Evolutionary conservation across 2,797 vertebrate species (phyloP), one percentile per base, ranked within the genome.

Genomic region (Poliocrania exsul): DNA sequence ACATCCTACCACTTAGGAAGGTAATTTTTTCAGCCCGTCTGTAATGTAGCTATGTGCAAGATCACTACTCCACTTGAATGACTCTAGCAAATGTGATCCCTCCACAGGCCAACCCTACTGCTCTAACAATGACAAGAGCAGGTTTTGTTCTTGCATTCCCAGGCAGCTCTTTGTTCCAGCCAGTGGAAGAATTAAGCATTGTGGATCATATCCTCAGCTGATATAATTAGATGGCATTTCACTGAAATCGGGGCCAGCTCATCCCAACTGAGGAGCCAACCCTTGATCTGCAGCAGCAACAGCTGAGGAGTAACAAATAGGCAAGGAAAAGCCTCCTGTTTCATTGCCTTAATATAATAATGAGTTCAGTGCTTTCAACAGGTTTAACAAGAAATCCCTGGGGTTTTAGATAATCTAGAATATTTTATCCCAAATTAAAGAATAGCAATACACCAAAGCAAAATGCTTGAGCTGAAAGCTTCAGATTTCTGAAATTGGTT

Each of bases 111-210:
- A 89, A 40, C 53, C 65, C 6, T 79, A 50, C 4, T 9, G 29
- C 90, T 80, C 46, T 24, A 66, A 51, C 75, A 72, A 74, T 88
- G 92, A 95, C 53, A 94, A 75, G 33, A 70, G 54, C 51, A 10
- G 61, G 14, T 65, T 78, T 83, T 96, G 91, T 96, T 95, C 83
- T 54, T 64, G 44, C 77, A 33, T 6, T 42, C 49, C 79, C 85
- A 93, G 75, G 83, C 77, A 56, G 75, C 38, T 72, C 92, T 96
- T 93, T 96, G 93, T 92, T 92, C 82, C 90, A 65, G 65, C 38
- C 58, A 66, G 40, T 14, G 17, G 31, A 91, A 97, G 82, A 96
- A 96, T 96, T 51, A 51, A 81, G 70, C 92, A 92, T 93, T 96
- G 91, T 94, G 51, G 77, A 54, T 31, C 81, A 88, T 84, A 57